A percentile compares a stretch with the other conserved stretches of the same genome.
phyloP scores from a whole-genome alignment of 1,140 invertebrate genomes.

The Drosophila arawakana region DNA sequence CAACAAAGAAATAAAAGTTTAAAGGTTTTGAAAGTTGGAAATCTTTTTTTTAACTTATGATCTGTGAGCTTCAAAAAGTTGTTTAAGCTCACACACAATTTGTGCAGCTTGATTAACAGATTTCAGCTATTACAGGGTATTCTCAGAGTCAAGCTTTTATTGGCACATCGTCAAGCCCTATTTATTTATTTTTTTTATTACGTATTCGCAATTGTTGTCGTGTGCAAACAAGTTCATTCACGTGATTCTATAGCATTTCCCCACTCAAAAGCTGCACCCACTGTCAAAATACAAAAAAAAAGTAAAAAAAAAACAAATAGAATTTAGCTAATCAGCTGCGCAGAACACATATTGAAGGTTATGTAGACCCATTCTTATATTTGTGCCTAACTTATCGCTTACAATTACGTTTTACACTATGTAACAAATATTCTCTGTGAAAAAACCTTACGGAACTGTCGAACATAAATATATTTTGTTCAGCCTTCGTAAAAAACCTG shows the following conservation, averaged over 20 bases:
- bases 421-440: background rate
- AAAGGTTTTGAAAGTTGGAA: background rate
- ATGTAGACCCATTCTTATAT: conserved; percentile 23
- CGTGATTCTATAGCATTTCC: conserved; percentile 43
- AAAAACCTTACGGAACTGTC: background rate
- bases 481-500: background rate
- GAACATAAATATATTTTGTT: background rate
- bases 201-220: conserved; percentile 31
- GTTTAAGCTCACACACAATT: too few relatives aligned
- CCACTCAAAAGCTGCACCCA: background rate
- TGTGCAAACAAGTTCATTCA: conserved; percentile 69
- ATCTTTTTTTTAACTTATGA: too few relatives aligned
- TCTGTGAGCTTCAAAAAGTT: too few relatives aligned
- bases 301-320: conserved; percentile 17
- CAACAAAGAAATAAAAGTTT: too few relatives aligned
- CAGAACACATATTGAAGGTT: conserved; percentile 40
- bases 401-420: conserved; percentile 20
- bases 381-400: conserved; percentile 12
- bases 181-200: conserved; percentile 7
- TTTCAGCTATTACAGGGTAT: background rate
- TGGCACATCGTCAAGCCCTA: background rate
- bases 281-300: conserved; percentile 13
- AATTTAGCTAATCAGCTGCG: conserved; percentile 60
- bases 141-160: background rate
- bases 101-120: background rate